These are phyloP conservation scores for Nymphicus hollandicus DNA, from an alignment of 2,113 vertebrate genomes.

Conservation along the genomic window DNA sequence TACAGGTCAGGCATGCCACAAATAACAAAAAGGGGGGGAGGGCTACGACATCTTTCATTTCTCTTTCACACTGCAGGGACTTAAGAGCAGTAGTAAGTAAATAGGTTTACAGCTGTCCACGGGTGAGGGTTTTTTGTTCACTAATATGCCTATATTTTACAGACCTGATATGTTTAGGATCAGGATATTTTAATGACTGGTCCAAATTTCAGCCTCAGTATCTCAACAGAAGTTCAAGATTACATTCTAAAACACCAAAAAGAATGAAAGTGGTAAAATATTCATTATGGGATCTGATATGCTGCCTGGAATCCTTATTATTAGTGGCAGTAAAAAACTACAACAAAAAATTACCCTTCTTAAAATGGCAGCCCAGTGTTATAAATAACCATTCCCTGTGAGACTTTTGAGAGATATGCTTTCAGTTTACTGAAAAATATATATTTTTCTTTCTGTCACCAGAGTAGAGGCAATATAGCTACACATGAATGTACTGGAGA, in stretches of 20 bases:
- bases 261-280: not conserved
- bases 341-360: not conserved
- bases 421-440: slow-evolving; percentile 34
- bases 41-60: slow-evolving; percentile 26
- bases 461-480: slow-evolving; percentile 10
- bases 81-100: slow-evolving; percentile 19
- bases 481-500: slow-evolving; percentile 14
- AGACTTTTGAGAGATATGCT: slow-evolving; percentile 46
- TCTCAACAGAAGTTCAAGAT: not conserved
- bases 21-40: not conserved
- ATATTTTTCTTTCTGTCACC: slow-evolving; percentile 43
- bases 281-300: slow-evolving; percentile 20
- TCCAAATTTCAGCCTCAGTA: not conserved
- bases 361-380: slow-evolving; percentile 19
- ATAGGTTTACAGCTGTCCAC: not conserved
- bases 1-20: not conserved
- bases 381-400: slow-evolving; percentile 19
- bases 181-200: not conserved
- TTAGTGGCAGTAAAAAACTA: not conserved
- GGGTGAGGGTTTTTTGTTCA: not conserved
- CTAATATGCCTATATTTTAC: not conserved
- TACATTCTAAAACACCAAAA: not conserved
- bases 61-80: slow-evolving; percentile 27
- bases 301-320: slow-evolving; percentile 42
- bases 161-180: not conserved